phyloP scores from a whole-genome alignment of 1,140 invertebrate genomes.

The Bradynema listronoti region DNA sequence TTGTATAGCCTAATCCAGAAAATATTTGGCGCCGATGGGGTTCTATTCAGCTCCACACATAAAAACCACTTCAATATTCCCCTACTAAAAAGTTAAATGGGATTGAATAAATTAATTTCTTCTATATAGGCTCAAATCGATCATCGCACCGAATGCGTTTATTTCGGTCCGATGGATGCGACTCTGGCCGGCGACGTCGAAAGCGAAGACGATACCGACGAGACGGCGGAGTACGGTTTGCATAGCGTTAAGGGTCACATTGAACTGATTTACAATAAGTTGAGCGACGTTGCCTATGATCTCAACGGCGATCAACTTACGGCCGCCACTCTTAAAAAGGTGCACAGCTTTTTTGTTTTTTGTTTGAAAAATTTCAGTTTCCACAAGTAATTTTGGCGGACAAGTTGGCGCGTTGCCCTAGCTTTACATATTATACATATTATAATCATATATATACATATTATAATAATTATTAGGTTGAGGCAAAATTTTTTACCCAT shows the following conservation, averaged over 20 bases:
- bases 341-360: constrained; percentile 6
- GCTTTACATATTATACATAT: no score
- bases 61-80: no score
- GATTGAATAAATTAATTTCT: neutral
- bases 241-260: constrained; percentile 47
- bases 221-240: constrained; percentile 27
- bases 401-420: no score
- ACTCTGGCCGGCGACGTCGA: constrained; percentile 51
- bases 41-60: no score
- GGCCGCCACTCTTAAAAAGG: constrained; percentile 29
- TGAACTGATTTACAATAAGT: constrained; percentile 37
- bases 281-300: constrained; percentile 28
- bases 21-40: no score
- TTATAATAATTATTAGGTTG: no score
- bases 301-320: constrained; percentile 24
- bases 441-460: no score
- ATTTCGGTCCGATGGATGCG: constrained; percentile 44
- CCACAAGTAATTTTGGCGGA: no score
- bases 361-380: constrained; percentile 2
- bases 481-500: no score
- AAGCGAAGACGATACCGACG: constrained; percentile 31
- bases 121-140: constrained; percentile 43
- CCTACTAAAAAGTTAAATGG: no score
- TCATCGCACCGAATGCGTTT: constrained; percentile 48
- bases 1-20: no score